A percentile compares a stretch with the other conserved stretches of the same genome.
phyloP scores from a whole-genome alignment of 2,113 vertebrate species.

The Zosterops hypoxanthus region DNA sequence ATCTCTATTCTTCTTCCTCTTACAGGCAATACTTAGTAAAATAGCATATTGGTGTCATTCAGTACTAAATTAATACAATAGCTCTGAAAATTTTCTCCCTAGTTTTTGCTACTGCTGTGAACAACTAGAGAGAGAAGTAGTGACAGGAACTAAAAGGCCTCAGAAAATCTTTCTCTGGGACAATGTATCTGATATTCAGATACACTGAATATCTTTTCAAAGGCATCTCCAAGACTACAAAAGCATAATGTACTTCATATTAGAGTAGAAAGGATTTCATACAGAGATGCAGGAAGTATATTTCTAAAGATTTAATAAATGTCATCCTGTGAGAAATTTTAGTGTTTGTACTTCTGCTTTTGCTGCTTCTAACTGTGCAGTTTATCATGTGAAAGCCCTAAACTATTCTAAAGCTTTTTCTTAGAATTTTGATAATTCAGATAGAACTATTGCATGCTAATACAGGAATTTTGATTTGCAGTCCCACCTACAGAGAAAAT shows the following conservation, averaged over 20 bases:
- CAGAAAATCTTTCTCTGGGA: background rate
- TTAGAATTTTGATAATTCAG: constrained; percentile 1
- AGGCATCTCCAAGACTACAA: background rate
- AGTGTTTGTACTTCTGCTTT: background rate
- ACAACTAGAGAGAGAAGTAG: background rate
- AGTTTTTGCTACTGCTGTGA: background rate
- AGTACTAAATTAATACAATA: background rate
- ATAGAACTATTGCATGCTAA: background rate
- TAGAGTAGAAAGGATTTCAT: background rate
- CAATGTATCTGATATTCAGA: background rate
- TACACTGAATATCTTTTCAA: background rate
- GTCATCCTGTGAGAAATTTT: background rate
- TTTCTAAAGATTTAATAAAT: background rate
- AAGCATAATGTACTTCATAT: background rate
- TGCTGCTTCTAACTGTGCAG: background rate
- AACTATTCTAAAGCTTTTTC: background rate
- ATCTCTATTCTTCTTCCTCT: background rate
- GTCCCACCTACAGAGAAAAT: background rate
- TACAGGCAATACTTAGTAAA: background rate
- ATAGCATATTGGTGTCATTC: background rate
- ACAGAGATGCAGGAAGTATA: background rate
- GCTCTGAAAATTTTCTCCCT: background rate
- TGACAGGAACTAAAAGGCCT: background rate
- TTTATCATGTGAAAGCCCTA: background rate
- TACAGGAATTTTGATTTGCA: background rate